Base-by-base conservation (phyloP, 2,113 vertebrate genomes). In the Corythornis madagascariensis region DNA sequence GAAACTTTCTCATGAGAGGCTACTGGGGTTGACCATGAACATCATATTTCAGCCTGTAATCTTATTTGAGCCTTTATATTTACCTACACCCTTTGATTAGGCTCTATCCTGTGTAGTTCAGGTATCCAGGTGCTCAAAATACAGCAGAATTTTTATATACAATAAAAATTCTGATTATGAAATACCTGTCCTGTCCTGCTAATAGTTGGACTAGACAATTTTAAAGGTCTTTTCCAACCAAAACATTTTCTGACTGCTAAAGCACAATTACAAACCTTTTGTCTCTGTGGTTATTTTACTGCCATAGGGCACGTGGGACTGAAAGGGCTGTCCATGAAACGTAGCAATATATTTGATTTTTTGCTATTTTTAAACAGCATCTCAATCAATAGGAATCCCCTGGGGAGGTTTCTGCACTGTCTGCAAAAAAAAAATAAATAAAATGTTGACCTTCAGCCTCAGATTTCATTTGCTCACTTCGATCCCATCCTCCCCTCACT, bases 251-350 rank as follows among this genome's bases (percentile, higher is more conserved):
- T 13, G 69, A 14, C 33, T 15, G 16, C 55, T 59, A 6, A 45
- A 43, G 22, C 22, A 20, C 4, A 1, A n/a, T 11, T 11, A 42
- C 11, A 67, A 29, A 2, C 5, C 45, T 56, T 29, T 42, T 28
- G 18, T 12, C 77, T 60, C 16, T 17, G 20, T 3, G 25, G 1
- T 1, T 50, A 16, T 12, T n/a, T n/a, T n/a, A n/a, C n/a, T n/a
- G n/a, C n/a, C n/a, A n/a, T n/a, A n/a, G n/a, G n/a, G n/a, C n/a
- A n/a, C n/a, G n/a, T n/a, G n/a, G n/a, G n/a, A n/a, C n/a, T n/a
- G n/a, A n/a, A 42, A 38, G 13, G 28, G 3, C 20, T 35, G 16
- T 4, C 70, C 42, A 38, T 3, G 67, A 42, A 9, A 18, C 13
- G 67, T 6, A 16, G 50, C 79, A 26, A n/a, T 0, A 59, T 43